Evolutionary conservation across 2,888 invertebrate genomes (phyloP).

Genomic region (Meiosimyza platycephala): DNA sequence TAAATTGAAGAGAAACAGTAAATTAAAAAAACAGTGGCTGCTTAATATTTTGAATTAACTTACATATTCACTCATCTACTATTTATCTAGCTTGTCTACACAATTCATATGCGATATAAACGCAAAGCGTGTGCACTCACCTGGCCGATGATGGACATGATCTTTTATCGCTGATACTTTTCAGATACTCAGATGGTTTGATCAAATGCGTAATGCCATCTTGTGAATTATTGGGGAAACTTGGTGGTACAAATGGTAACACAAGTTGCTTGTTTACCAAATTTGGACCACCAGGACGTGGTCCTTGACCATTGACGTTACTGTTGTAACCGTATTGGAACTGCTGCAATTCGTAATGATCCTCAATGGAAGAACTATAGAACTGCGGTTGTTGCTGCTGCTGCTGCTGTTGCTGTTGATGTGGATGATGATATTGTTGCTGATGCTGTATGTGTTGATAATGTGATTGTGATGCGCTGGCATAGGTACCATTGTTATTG

Average conservation of each 20-base stretch:
- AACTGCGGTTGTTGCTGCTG: constrained; percentile 50
- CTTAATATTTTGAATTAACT: background rate
- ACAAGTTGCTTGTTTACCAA: constrained; percentile 87
- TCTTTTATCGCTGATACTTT: constrained; percentile 79
- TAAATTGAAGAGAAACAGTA: too few relatives aligned
- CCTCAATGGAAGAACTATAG: constrained; percentile 60
- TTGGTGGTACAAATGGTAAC: constrained; percentile 90
- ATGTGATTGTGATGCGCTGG: constrained; percentile 40
- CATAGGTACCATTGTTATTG: constrained; percentile 30
- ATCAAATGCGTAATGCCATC: constrained; percentile 86
- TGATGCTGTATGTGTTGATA: constrained; percentile 46
- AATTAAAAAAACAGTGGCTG: too few relatives aligned
- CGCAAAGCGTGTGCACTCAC: constrained; percentile 56
- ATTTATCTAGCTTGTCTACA: background rate
- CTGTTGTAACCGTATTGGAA: constrained; percentile 55
- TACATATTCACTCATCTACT: background rate
- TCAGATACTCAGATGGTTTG: constrained; percentile 92
- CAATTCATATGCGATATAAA: background rate
- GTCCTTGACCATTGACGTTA: constrained; percentile 44
- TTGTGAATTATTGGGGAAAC: constrained; percentile 78
- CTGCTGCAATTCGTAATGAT: constrained; percentile 63
- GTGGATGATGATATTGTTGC: constrained; percentile 49
- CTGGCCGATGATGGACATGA: constrained; percentile 69
- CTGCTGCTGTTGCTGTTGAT: constrained; percentile 50
- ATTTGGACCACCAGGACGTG: constrained; percentile 69